These are phyloP conservation scores for Aleiodes alternator DNA, from an alignment of 2,888 invertebrate species.

Conservation along the genomic window DNA sequence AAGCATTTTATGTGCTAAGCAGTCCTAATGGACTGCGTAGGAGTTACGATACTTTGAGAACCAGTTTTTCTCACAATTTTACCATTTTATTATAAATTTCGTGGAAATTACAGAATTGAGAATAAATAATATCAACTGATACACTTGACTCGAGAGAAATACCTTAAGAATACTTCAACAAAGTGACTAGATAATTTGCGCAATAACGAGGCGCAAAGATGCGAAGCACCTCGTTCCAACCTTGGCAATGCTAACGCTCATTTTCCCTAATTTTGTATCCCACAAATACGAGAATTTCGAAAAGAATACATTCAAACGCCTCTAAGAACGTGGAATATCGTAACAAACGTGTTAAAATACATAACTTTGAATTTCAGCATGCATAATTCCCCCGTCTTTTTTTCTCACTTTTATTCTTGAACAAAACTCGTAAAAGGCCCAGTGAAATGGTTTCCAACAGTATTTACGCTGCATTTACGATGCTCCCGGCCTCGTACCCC, in stretches of 20 bases:
- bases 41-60: conserved; percentile 31
- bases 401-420: neutral
- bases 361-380: neutral
- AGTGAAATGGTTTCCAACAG: conserved; percentile 50
- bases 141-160: neutral
- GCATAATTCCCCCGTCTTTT: neutral
- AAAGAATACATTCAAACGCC: no score
- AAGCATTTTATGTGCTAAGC: conserved; percentile 66
- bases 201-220: conserved; percentile 20
- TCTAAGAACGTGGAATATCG: no score
- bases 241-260: neutral
- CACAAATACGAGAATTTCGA: neutral
- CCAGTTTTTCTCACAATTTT: conserved; percentile 23
- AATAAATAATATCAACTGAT: neutral
- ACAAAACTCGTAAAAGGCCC: conserved; percentile 49
- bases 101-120: conserved; percentile 27
- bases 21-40: conserved; percentile 62
- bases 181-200: conserved; percentile 14
- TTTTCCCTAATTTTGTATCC: neutral
- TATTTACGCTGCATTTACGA: conserved; percentile 58
- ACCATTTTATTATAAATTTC: conserved; percentile 15
- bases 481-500: conserved; percentile 38
- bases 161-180: neutral
- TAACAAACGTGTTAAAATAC: conserved; percentile 18
- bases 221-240: conserved; percentile 7